These are phyloP conservation scores for Calosoma granatense DNA, from an alignment of 1,140 invertebrate species.

Conservation along the genomic window DNA sequence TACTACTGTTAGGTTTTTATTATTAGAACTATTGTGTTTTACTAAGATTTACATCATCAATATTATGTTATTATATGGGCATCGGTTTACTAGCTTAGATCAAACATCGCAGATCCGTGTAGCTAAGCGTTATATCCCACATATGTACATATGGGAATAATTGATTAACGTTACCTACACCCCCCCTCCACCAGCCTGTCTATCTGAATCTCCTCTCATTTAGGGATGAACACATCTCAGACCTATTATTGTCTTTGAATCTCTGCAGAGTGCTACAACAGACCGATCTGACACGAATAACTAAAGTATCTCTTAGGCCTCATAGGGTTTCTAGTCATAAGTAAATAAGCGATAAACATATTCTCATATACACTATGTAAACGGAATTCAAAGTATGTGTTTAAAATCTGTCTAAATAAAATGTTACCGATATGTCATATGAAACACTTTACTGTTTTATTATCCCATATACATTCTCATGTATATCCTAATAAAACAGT, in stretches of 20 bases:
- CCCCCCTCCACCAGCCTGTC: no score
- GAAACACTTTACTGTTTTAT: neutral
- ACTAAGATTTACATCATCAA: neutral
- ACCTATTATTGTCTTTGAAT: no score
- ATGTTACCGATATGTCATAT: conserved; percentile 6
- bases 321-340: conserved; percentile 7
- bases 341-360: conserved; percentile 3
- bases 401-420: neutral
- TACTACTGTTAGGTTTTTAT: conserved; percentile 6
- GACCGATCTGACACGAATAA: no score
- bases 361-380: conserved; percentile 9
- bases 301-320: conserved; percentile 4
- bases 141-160: no score
- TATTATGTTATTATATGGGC: neutral
- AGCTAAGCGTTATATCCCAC: no score
- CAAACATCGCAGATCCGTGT: no score
- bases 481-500: no score
- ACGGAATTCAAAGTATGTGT: neutral
- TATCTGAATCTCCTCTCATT: no score
- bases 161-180: no score
- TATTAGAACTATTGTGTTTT: conserved; percentile 2
- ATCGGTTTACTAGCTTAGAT: neutral
- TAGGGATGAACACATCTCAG: no score
- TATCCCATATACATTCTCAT: no score
- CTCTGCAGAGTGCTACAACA: no score